phyloP scores from a whole-genome alignment of 2,113 vertebrate genomes.

The Neolamprologus caudopunctatus region DNA sequence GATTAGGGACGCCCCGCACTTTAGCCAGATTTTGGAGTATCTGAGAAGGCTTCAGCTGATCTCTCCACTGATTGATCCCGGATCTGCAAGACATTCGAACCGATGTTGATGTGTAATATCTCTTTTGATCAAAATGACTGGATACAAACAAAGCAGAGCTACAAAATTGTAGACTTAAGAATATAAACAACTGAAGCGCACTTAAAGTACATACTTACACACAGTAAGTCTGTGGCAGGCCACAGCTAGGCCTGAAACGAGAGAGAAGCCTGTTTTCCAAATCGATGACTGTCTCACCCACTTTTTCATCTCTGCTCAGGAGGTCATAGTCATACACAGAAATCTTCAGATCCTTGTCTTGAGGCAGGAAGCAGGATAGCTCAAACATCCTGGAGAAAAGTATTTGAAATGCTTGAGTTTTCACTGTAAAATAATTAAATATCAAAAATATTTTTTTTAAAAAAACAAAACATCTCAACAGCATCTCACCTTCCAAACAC shows the following conservation, averaged over 20 bases:
- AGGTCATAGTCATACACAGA: conserved; percentile 91
- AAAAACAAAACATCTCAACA: background rate
- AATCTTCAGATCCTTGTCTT: conserved; percentile 97
- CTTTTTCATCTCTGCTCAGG: conserved; percentile 91
- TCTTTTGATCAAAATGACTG: background rate
- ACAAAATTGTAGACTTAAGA: background rate
- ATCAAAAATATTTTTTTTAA: accelerated
- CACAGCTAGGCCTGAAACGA: conserved; percentile 84
- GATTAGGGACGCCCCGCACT: conserved; percentile 76
- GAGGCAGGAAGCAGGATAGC: conserved; percentile 90
- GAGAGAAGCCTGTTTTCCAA: conserved; percentile 95
- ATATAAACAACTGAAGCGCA: background rate
- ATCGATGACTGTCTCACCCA: conserved; percentile 93
- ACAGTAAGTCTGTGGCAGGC: conserved; percentile 89
- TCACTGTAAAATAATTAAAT: background rate
- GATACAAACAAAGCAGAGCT: background rate
- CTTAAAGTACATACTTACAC: conserved; percentile 72
- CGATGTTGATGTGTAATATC: background rate
- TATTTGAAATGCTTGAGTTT: background rate
- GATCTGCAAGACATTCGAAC: conserved; percentile 67
- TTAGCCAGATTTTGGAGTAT: conserved; percentile 83
- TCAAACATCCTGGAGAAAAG: conserved; percentile 85
- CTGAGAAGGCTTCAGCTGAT: conserved; percentile 88
- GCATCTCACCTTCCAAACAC: conserved; percentile 85
- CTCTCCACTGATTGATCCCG: conserved; percentile 90